Conservation (phyloP, 2,888 invertebrate species). For the Drosophila melanosoma region DNA sequence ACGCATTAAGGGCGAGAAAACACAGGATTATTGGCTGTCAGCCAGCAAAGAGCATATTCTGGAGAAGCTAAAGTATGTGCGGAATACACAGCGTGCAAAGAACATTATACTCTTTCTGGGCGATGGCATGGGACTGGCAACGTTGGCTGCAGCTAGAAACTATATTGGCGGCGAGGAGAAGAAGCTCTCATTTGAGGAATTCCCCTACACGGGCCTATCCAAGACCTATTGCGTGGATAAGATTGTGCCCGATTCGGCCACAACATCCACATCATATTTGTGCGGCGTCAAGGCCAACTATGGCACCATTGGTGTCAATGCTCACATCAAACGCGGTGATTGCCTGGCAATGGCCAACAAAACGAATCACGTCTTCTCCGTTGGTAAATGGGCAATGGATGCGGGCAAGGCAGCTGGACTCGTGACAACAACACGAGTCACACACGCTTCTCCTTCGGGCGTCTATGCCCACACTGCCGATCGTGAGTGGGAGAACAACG, state of each 20-base stretch:
- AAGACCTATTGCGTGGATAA: constrained; percentile 91
- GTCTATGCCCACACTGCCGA: constrained; percentile 88
- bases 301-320: constrained; percentile 91
- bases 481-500: constrained; percentile 90
- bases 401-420: constrained; percentile 88
- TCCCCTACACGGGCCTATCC: constrained; percentile 90
- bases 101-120: constrained; percentile 94
- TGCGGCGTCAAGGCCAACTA: constrained; percentile 92
- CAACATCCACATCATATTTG: constrained; percentile 92
- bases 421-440: constrained; percentile 91
- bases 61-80: constrained; percentile 69
- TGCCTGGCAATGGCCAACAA: constrained; percentile 87
- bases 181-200: constrained; percentile 90
- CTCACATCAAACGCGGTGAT: constrained; percentile 87
- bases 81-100: constrained; percentile 87
- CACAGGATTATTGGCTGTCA: constrained; percentile 70
- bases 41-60: constrained; percentile 66
- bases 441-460: constrained; percentile 91
- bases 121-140: constrained; percentile 94
- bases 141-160: constrained; percentile 91
- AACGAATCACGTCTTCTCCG: constrained; percentile 88
- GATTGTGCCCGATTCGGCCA: constrained; percentile 93
- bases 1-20: constrained; percentile 46
- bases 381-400: constrained; percentile 89
- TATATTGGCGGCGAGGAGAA: constrained; percentile 91